Conservation (phyloP, 2,797 vertebrate genomes). For the Myotis pilosus region DNA sequence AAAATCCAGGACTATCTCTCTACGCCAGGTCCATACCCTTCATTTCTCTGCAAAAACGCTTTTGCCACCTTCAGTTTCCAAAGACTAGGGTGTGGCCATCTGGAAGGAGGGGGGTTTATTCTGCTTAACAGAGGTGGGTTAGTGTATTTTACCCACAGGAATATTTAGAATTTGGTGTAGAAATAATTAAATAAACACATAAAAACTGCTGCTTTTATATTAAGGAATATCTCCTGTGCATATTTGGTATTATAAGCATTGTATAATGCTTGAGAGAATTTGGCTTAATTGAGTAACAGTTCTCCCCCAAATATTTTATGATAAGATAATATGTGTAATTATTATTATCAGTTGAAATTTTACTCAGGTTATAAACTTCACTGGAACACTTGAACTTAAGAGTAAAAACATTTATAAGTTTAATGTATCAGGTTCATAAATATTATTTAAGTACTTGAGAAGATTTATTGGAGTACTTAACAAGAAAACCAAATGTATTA, state of each 20-base stretch:
- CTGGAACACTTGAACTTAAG: constrained; percentile 30
- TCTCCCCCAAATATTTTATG: constrained; percentile 22
- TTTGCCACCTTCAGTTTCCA: background rate
- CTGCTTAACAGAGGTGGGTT: background rate
- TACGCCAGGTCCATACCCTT: background rate
- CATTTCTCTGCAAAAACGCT: background rate
- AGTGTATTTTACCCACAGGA: background rate
- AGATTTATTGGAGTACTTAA: constrained; percentile 60
- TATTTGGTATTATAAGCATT: background rate
- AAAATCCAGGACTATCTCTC: background rate
- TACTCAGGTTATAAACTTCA: constrained; percentile 39
- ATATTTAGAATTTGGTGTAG: background rate
- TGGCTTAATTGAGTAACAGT: background rate
- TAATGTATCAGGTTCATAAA: constrained; percentile 59
- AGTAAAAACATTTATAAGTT: constrained; percentile 64
- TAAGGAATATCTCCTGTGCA: background rate
- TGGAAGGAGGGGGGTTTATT: background rate
- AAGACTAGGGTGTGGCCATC: background rate
- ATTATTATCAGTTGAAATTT: constrained; percentile 43
- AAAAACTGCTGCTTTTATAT: background rate
- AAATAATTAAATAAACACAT: constrained; percentile 5
- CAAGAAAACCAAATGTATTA: constrained; percentile 45
- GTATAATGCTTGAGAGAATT: background rate
- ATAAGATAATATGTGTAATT: constrained; percentile 11
- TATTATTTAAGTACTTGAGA: constrained; percentile 57